Base-by-base conservation (phyloP, 2,113 vertebrate genomes). In the Psilopsiagon aymara region DNA sequence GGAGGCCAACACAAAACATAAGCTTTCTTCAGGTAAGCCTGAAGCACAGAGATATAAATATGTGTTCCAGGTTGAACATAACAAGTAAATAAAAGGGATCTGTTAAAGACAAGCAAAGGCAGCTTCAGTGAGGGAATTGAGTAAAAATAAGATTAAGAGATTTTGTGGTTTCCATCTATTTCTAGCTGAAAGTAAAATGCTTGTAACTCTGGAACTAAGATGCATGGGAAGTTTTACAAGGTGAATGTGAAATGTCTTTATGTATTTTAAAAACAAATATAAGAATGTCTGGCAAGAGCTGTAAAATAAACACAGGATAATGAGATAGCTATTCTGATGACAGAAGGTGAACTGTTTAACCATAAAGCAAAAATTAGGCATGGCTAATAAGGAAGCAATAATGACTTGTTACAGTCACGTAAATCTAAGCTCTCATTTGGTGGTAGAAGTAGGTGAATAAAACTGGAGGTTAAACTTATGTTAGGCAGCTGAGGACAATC, bases 261-360 rank as follows among this genome's bases (percentile, higher is more conserved):
- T 28, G 11, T 21, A 37, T 75, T 77, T 93, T 64, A 37, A 76
- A 91, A 85, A 85, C 28, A 0, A 92, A 46, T 68, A 13, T 17
- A 79, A 90, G n/a, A 87, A 68, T 79, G 87, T 82, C 70, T 75
- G 47, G 25, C 79, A 71, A 17, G 6, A 14, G 11, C n/a, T 68
- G 17, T 88, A 88, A 92, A 94, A 94, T 46, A 90, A 93, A 82
- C 52, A 67, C 29, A 68, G 29, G 43, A 63, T 93, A 88, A 75
- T 82, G 47, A 90, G 66, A 67, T 37, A 76, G 39, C 29, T 92
- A 24, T 66, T 88, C 31, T 44, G 8, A 71, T 67, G 46, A 75
- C 24, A 90, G 46, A 69, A 57, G 14, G 67, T 57, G 31, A 92
- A 57, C 44, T 77, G 37, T 74, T 46, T 86, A 66, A 43, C 27